Percentiles rank a stretch among this genome's conserved stretches.
phyloP scores from a whole-genome alignment of 2,113 vertebrate species.

The Anolis carolinensis region DNA sequence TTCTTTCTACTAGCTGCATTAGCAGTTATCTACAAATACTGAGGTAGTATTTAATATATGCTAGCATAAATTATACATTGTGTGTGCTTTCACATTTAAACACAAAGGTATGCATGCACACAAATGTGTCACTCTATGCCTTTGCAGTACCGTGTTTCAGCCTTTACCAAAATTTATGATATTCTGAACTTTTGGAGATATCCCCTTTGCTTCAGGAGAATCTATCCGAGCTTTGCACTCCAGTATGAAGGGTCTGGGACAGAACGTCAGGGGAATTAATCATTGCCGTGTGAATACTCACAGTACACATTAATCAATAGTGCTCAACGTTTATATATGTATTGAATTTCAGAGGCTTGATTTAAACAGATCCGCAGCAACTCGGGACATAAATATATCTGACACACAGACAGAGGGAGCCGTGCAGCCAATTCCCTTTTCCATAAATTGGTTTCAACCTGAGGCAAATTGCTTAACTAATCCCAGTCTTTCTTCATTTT shows the following conservation, averaged over 20 bases:
- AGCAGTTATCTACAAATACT: constrained; percentile 37
- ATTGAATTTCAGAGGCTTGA: constrained; percentile 38
- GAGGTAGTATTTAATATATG: constrained; percentile 42
- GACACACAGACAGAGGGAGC: not conserved
- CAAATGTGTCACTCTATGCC: not conserved
- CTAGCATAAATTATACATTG: constrained; percentile 56
- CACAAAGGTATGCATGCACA: constrained; percentile 52
- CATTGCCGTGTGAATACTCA: not conserved
- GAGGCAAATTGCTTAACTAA: too few species aligned
- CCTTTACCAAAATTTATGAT: constrained; percentile 18
- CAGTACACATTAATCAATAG: not conserved
- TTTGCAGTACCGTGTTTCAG: not conserved
- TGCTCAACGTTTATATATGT: constrained; percentile 42
- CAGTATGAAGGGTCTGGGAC: fast-evolving
- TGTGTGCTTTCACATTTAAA: constrained; percentile 51
- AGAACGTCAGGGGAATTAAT: not conserved
- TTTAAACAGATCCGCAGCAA: constrained; percentile 48
- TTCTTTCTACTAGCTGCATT: constrained; percentile 49
- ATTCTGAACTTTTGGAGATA: constrained; percentile 21
- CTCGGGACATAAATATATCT: constrained; percentile 43
- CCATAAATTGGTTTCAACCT: constrained; percentile 59
- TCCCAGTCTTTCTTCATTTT: constrained; percentile 56
- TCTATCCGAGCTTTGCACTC: not conserved
- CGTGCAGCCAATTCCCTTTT: constrained; percentile 59
- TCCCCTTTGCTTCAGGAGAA: constrained; percentile 18